These are phyloP conservation scores for Megatriorchis doriae DNA, from an alignment of 2,113 vertebrate species.

Conservation along the genomic window DNA sequence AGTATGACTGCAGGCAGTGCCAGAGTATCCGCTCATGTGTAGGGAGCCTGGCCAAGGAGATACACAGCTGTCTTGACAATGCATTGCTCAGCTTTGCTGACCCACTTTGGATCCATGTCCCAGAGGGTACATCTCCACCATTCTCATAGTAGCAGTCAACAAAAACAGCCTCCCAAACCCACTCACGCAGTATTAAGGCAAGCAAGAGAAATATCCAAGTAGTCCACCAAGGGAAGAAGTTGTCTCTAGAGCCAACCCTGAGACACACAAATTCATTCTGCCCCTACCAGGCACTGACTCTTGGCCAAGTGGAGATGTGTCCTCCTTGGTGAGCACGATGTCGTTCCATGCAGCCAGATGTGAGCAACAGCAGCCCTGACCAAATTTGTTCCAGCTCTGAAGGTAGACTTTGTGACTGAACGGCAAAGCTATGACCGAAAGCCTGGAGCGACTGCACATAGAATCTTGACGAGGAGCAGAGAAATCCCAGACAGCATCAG, in stretches of 20 bases:
- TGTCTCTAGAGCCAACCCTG: background rate
- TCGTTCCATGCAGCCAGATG: rapidly evolving
- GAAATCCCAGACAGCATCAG: background rate
- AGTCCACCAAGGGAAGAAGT: background rate
- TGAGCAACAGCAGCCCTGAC: background rate
- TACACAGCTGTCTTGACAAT: rapidly evolving
- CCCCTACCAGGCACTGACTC: background rate
- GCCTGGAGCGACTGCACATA: rapidly evolving
- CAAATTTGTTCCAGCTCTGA: background rate
- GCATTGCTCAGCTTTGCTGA: background rate
- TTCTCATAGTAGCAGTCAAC: background rate
- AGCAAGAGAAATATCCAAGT: background rate
- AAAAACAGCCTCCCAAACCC: background rate
- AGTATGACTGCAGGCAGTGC: background rate
- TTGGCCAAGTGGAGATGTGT: background rate
- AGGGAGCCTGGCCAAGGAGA: background rate
- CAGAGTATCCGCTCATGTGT: rapidly evolving
- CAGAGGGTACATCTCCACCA: background rate
- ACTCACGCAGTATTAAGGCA: background rate
- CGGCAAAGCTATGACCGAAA: rapidly evolving
- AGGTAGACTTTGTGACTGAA: rapidly evolving
- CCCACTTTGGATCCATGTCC: background rate
- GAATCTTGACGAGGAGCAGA: background rate
- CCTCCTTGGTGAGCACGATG: background rate
- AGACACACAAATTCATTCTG: background rate